phyloP scores from a whole-genome alignment of 2,888 invertebrate species.

The Epistrophella euchroma region DNA sequence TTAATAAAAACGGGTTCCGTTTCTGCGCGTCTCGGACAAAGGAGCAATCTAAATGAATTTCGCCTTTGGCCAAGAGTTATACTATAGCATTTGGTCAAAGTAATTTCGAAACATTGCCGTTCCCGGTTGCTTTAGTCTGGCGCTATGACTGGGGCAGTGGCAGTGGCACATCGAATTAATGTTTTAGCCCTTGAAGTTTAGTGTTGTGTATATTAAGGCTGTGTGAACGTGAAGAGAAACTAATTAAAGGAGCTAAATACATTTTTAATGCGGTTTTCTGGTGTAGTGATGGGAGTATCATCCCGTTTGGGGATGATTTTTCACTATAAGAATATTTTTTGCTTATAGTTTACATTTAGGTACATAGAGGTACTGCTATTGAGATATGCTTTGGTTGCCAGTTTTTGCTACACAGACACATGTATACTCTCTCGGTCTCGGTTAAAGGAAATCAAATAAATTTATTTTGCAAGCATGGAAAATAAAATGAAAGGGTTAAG shows the following conservation, averaged over 20 bases:
- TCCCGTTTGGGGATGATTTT: constrained; percentile 24
- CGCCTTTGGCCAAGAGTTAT: constrained; percentile 73
- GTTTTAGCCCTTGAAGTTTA: constrained; percentile 68
- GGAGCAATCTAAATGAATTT: constrained; percentile 77
- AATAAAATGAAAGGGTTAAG: no score
- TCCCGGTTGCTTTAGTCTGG: constrained; percentile 3
- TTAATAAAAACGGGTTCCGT: constrained; percentile 70
- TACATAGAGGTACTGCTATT: no score
- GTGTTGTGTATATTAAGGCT: constrained; percentile 67
- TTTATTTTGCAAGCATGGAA: no score
- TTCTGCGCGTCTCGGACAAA: constrained; percentile 60
- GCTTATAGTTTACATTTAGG: no score
- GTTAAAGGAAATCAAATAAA: no score
- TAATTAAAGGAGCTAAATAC: constrained; percentile 78
- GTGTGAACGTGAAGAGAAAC: constrained; percentile 76
- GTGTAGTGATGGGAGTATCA: constrained; percentile 30
- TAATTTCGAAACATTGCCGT: constrained; percentile 50
- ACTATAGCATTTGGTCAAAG: constrained; percentile 70
- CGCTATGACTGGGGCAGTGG: constrained; percentile 29
- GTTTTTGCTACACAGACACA: no score
- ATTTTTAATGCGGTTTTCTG: constrained; percentile 77
- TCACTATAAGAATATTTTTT: no score
- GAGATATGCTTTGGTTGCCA: background rate
- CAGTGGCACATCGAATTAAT: constrained; percentile 74
- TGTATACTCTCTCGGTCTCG: no score